Conservation (phyloP, 2,797 vertebrate species). For the Esox lucius region DNA sequence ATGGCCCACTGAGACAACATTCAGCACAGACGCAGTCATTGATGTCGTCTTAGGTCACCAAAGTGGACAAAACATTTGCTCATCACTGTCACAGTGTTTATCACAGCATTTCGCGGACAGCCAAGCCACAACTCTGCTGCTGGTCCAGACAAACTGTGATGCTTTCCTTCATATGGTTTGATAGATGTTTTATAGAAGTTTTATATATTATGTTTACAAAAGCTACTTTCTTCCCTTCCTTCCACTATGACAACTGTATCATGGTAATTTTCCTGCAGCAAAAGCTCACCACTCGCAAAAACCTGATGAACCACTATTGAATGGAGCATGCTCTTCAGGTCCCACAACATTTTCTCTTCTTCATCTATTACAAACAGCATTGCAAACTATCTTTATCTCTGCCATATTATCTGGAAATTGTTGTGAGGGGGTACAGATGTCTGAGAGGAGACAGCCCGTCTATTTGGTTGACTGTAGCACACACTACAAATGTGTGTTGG, state of each 20-base stretch:
- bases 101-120: constrained; percentile 29
- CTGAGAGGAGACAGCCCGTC: too few species aligned
- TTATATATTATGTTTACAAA: neutral
- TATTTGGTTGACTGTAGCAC: too few species aligned
- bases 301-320: neutral
- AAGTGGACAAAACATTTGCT: constrained; percentile 36
- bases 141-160: constrained; percentile 26
- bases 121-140: constrained; percentile 17
- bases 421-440: neutral
- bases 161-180: constrained; percentile 21
- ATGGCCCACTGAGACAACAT: constrained; percentile 46
- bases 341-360: constrained; percentile 52
- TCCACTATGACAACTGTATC: neutral
- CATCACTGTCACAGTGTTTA: constrained; percentile 24
- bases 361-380: constrained; percentile 36
- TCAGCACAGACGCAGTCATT: constrained; percentile 58
- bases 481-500: too few species aligned
- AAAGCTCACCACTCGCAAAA: neutral
- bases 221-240: neutral
- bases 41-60: constrained; percentile 44
- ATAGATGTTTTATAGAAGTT: constrained; percentile 1
- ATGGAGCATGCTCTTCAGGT: neutral
- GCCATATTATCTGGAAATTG: neutral
- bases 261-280: neutral
- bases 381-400: neutral